Evolutionary conservation across 2,888 invertebrate species (phyloP).

Genomic region (Melanostoma mellinum): DNA sequence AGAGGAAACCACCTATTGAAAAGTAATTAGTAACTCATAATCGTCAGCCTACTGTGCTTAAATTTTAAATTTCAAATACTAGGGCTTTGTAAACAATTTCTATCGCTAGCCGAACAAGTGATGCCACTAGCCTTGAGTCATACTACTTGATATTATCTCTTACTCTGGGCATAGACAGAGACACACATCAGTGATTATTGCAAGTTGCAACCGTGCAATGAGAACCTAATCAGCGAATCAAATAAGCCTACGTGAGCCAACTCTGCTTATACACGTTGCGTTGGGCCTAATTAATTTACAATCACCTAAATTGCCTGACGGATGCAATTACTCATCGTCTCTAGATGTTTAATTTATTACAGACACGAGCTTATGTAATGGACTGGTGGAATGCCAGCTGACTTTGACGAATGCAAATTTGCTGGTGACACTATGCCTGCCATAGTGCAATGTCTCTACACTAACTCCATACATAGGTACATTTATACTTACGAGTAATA

Average conservation of each 20-base stretch:
- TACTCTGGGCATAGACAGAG: background rate
- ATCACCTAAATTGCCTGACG: slow-evolving; percentile 71
- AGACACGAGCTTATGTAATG: slow-evolving; percentile 58
- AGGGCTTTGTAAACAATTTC: no score
- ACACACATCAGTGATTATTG: slow-evolving; percentile 57
- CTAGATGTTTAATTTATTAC: slow-evolving; percentile 69
- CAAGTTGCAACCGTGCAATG: slow-evolving; percentile 54
- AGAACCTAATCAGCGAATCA: slow-evolving; percentile 57
- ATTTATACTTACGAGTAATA: no score
- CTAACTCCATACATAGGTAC: background rate
- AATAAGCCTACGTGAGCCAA: slow-evolving; percentile 38
- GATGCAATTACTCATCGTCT: slow-evolving; percentile 72
- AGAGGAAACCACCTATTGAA: no score
- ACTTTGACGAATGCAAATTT: slow-evolving; percentile 71
- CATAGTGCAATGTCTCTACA: slow-evolving; percentile 21
- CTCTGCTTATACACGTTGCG: slow-evolving; percentile 26
- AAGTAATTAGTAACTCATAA: slow-evolving; percentile 1
- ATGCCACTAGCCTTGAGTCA: background rate
- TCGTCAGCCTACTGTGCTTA: background rate
- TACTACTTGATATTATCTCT: background rate
- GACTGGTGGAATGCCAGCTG: slow-evolving; percentile 39
- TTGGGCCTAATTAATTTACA: slow-evolving; percentile 69
- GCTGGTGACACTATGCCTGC: slow-evolving; percentile 45
- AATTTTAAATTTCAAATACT: background rate
- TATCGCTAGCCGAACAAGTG: background rate